Evolutionary conservation across 2,888 invertebrate genomes (phyloP), one percentile per base, ranked within the genome.

Genomic region (Stenoptilia bipunctidactyla): DNA sequence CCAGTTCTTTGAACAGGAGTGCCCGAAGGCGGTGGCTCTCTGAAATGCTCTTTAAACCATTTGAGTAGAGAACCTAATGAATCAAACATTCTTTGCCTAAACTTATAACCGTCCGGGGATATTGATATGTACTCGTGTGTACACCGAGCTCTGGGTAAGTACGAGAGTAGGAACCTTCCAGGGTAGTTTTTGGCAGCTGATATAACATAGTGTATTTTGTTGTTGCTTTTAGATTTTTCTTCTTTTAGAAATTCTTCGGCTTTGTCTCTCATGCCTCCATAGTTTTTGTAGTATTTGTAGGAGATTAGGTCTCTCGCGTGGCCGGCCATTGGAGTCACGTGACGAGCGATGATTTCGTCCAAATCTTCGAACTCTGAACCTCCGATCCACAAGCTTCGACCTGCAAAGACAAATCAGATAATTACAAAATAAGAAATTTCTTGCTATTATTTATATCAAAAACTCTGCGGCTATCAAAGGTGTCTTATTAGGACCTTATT

Each of bases 21-120:
- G 14, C 87, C 86, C 3, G 86, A 87, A 0, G 93, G 93, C 37
- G 93, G 87, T 0, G 97, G 94, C 60, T 98, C 97, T 49, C 95
- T 85, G 83, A 96, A 99, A 69, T 99, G 97, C 71, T 96, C 96
- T 66, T 99, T 99, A 75, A 99, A 99, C 98, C 98, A 99, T 45
- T 92, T 91, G 56, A 99, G 87, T 43, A 98, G 44, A 1, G 68
- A 69, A 34, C 88, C 88, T 1, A 97, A 84, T 0, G 93, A 90
- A 50, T 92, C 92, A 71, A 98, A 98, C 66, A 92, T 88, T 58
- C 95, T 92, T 48, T 92, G 90, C 15, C 98, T 85, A 71, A 96
- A 99, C 40, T 92, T 88, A 67, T 96, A 93, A 1, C 99, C 99
- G 49, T 98, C 96, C 0, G 97, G 94, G 1, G 92, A 91, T 0